Conservation (phyloP, 2,113 vertebrate genomes). For the Arenaria interpres region DNA sequence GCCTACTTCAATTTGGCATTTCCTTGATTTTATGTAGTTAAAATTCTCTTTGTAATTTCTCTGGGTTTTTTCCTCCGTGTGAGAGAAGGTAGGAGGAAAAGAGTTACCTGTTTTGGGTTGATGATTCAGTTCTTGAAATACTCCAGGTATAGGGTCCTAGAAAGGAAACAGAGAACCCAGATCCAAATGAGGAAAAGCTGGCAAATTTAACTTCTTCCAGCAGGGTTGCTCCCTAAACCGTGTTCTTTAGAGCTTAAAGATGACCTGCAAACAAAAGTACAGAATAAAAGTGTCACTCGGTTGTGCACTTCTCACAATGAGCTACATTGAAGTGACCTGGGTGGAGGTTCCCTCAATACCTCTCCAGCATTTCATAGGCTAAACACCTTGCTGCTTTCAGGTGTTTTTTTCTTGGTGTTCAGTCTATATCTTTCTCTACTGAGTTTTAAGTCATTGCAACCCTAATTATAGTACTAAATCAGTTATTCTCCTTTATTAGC, state of each 20-base stretch:
- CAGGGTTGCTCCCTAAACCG: background rate
- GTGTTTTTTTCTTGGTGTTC: background rate
- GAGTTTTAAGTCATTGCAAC: background rate
- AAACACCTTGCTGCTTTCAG: background rate
- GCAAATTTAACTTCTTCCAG: background rate
- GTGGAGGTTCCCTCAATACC: background rate
- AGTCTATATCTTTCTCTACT: background rate
- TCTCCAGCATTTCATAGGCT: background rate
- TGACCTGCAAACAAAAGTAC: background rate
- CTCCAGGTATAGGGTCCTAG: background rate
- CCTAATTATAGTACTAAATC: background rate
- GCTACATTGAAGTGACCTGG: background rate
- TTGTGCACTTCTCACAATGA: background rate
- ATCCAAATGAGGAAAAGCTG: background rate
- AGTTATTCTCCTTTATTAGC: background rate
- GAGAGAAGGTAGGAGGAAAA: background rate
- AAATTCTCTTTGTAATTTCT: background rate
- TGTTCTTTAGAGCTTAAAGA: background rate
- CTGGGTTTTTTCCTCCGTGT: background rate
- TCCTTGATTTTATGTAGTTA: constrained; percentile 28
- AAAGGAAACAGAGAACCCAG: background rate
- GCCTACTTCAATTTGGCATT: background rate
- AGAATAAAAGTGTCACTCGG: background rate
- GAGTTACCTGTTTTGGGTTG: background rate
- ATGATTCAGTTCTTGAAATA: background rate